These are phyloP conservation scores for Scaptomyza hsui DNA, from an alignment of 1,140 invertebrate species.

Conservation along the genomic window DNA sequence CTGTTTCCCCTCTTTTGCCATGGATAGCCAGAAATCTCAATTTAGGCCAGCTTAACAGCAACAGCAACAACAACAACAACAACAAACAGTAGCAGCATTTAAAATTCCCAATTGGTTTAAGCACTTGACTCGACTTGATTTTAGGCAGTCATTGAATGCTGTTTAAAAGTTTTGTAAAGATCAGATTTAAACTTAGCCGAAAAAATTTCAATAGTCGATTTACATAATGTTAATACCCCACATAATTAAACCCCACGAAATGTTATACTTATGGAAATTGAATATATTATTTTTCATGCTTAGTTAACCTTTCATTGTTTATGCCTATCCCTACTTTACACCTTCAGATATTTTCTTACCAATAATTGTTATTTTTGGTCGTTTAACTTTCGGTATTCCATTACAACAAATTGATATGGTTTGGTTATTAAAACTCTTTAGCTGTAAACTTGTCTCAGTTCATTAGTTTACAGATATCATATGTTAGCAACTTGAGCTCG, in stretches of 20 bases:
- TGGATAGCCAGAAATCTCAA: conserved; percentile 6
- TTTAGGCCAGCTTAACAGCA: conserved; percentile 2
- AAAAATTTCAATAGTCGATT: no score
- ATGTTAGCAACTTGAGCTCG: background rate
- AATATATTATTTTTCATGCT: no score
- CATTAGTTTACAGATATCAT: conserved; percentile 4
- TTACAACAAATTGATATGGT: background rate
- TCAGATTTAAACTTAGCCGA: no score
- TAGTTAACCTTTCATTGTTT: no score
- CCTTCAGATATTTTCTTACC: no score
- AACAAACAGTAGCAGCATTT: background rate
- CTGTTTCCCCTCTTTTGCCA: background rate
- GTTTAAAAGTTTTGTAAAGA: no score
- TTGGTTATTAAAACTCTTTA: background rate
- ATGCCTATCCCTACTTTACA: no score
- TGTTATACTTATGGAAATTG: no score
- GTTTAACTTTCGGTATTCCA: background rate
- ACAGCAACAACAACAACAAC: no score
- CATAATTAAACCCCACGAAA: no score
- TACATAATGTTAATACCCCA: no score
- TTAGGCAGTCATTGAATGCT: background rate
- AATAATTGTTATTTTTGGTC: no score
- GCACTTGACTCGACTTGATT: background rate
- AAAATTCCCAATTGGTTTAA: conserved; percentile 32
- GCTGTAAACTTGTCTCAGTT: background rate